Base-by-base conservation (phyloP, 2,888 invertebrate genomes). In the Acholoe squamosa region DNA sequence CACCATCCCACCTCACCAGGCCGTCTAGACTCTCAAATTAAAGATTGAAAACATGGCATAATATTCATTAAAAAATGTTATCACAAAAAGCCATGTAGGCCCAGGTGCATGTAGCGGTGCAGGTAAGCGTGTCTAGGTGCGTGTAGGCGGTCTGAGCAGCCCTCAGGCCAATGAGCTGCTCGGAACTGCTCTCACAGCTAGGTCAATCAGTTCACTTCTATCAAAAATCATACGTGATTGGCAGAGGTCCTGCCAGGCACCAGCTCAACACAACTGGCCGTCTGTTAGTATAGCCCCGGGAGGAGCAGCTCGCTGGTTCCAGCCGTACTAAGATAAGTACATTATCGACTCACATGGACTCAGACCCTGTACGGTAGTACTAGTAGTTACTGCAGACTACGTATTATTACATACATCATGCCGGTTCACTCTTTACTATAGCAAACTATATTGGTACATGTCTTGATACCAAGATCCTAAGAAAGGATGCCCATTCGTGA, bases 141-240 rank as follows among this genome's bases (percentile, higher is more conserved):
- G 61, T 61, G n/a, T 61, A 61, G 61, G 61, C 19, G n/a, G 61
- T 3, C 61, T n/a, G n/a, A n/a, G n/a, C 61, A n/a, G 61, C 61
- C 61, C 61, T 61, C 22, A 12, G 61, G 61, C 14, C 61, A 19
- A 19, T 14, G n/a, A n/a, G n/a, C 22, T 61, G n/a, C 19, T 61
- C 61, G 3, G n/a, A n/a, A 14, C 22, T 61, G n/a, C 19, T 61
- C 61, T 19, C 61, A 61, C 14, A n/a, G 61, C 61, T n/a, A 61
- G 61, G 61, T 61, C 61, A 61, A 61, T 61, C 61, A 61, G 61
- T 61, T 61, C 61, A 61, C 61, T 12, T 61, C 61, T 61, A 61
- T 61, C 61, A 61, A 61, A 61, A 61, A 61, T 61, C 61, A 19
- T 61, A 61, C 12, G 61, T 19, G 14, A 19, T n/a, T 61, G 61